Base-by-base conservation (phyloP, 2,797 vertebrate genomes). In the Gobionotothen gibberifrons region DNA sequence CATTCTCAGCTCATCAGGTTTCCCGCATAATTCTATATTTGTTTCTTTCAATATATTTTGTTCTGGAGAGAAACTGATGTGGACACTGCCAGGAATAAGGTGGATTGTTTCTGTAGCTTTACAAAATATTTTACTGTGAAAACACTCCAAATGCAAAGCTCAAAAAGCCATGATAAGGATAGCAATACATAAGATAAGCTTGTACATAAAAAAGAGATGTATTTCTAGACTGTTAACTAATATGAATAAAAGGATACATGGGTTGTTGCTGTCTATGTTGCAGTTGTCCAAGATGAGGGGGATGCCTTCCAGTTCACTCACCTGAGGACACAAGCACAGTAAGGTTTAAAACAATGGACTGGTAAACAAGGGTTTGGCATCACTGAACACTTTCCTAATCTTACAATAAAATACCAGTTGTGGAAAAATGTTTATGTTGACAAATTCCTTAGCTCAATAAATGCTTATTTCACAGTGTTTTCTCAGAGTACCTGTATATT, bases 271-370 rank as follows among this genome's bases (percentile, higher is more conserved):
- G 89, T 99, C 98, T 4, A 97, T 93, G 90, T 84, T 95, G 93
- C 97, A 98, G 95, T 95, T 98, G 93, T 99, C 98, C 93, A 99
- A 85, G 84, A 99, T 97, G 85, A 99, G 93, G 0, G 97, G 93
- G 72, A 99, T 95, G 65, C 97, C 98, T 2, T 99, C 96, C 74
- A 98, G 90, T 17, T 96, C 94, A 65, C 94, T 94, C 60, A 98
- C 95, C 98, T 99, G 83, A 53, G 78, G 46, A 85, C 82, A 90
- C 57, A 61, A 53, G 29, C 42, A 59, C 5, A 78, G 17, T 0
- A 21, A 10, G 9, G 58, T 42, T 19, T 16, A 2, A 39, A 54
- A 55, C 2, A 53, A 54, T 13, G 1, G 4, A 62, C 12, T 15
- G 22, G 1, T 48, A 12, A 13, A 26, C 5, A 22, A 1, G 9